These are phyloP conservation scores for Conomelus anceps DNA, from an alignment of 2,888 invertebrate genomes.

Conservation along the genomic window DNA sequence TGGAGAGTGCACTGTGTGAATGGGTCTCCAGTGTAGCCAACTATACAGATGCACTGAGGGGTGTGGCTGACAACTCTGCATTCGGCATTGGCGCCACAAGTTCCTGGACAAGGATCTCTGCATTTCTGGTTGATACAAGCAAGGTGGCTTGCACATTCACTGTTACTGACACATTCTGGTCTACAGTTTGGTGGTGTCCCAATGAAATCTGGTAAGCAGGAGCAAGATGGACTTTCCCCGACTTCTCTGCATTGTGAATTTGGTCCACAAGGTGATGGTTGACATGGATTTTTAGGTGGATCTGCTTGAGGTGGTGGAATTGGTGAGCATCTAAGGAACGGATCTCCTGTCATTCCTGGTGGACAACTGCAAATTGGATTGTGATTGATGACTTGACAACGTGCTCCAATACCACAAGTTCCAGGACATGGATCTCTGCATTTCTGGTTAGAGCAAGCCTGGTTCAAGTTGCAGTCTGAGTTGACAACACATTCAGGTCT, in stretches of 20 bases:
- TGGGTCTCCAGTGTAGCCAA: slow-evolving; percentile 61
- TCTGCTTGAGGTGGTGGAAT: slow-evolving; percentile 40
- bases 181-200: slow-evolving; percentile 71
- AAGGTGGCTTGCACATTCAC: slow-evolving; percentile 45
- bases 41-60: slow-evolving; percentile 62
- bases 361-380: slow-evolving; percentile 66
- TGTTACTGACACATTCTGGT: slow-evolving; percentile 55
- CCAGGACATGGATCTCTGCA: slow-evolving; percentile 72
- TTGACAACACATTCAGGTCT: slow-evolving; percentile 46
- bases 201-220: slow-evolving; percentile 61
- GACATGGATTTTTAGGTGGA: slow-evolving; percentile 45
- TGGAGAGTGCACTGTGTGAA: slow-evolving; percentile 39
- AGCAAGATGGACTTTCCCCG: slow-evolving; percentile 60
- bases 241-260: slow-evolving; percentile 65
- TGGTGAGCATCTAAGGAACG: slow-evolving; percentile 57
- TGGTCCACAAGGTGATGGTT: slow-evolving; percentile 71
- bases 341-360: slow-evolving; percentile 62
- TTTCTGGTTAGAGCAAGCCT: slow-evolving; percentile 67
- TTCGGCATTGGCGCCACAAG: slow-evolving; percentile 58
- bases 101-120: slow-evolving; percentile 60
- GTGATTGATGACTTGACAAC: slow-evolving; percentile 66
- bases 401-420: slow-evolving; percentile 62
- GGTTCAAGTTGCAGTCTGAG: slow-evolving; percentile 62
- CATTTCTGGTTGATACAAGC: slow-evolving; percentile 65
- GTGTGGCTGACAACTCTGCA: slow-evolving; percentile 65